These are phyloP conservation scores for Mythimna loreyi DNA, from an alignment of 2,888 invertebrate species.

Conservation along the genomic window DNA sequence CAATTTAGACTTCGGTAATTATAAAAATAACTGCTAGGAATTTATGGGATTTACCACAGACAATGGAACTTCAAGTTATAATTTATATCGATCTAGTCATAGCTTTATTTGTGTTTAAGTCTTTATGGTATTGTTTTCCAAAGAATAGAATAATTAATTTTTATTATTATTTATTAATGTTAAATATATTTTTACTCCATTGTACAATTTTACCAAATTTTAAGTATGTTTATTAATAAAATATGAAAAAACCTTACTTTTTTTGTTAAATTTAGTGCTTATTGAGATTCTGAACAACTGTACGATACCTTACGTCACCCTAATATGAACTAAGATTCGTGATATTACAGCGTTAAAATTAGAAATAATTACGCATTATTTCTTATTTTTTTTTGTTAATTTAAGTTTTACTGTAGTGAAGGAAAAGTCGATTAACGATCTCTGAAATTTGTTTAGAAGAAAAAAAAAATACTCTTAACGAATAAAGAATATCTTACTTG, in stretches of 20 bases:
- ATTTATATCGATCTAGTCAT: conserved; percentile 78
- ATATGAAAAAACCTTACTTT: conserved; percentile 7
- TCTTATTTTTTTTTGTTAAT: conserved; percentile 4
- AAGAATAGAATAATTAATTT: conserved; percentile 40
- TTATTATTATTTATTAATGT: conserved; percentile 51
- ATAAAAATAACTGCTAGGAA: conserved; percentile 82
- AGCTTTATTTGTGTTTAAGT: conserved; percentile 66
- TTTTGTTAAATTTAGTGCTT: conserved; percentile 29
- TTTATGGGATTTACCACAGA: conserved; percentile 66
- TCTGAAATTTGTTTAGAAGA: conserved; percentile 8
- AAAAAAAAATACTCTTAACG: neutral
- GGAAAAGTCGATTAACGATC: conserved; percentile 23
- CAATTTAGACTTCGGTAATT: conserved; percentile 87
- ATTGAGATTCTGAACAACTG: conserved; percentile 23
- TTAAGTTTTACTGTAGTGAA: conserved; percentile 39
- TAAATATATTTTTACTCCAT: conserved; percentile 46
- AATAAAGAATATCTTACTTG: conserved; percentile 15
- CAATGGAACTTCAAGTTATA: conserved; percentile 73
- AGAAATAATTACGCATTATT: conserved; percentile 40
- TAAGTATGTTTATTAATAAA: conserved; percentile 39
- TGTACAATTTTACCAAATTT: conserved; percentile 43
- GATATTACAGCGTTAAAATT: conserved; percentile 53
- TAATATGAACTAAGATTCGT: conserved; percentile 55
- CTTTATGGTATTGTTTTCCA: conserved; percentile 44
- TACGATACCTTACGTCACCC: conserved; percentile 63